These are phyloP conservation scores for Napeogenes sylphis DNA, from an alignment of 2,888 invertebrate species.

Conservation along the genomic window DNA sequence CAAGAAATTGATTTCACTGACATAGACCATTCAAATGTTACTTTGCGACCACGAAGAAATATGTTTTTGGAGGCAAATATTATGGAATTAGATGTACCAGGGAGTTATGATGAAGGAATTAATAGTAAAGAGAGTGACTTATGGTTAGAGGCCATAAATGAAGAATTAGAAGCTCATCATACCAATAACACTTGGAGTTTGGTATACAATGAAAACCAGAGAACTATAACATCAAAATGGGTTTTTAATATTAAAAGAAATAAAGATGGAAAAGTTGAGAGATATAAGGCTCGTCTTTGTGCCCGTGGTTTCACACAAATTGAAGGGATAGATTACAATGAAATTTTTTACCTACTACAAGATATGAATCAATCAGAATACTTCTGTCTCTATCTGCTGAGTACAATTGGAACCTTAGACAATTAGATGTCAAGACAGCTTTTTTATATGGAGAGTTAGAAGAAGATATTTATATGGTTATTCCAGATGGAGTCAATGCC, in stretches of 20 bases:
- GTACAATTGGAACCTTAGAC: constrained; percentile 10
- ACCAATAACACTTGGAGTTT: constrained; percentile 10
- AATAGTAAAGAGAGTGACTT: too few species aligned
- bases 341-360: constrained; percentile 15
- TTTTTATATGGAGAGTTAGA: constrained; percentile 14
- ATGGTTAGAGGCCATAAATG: too few species aligned
- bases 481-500: constrained; percentile 16
- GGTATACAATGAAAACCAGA: constrained; percentile 3
- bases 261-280: constrained; percentile 6
- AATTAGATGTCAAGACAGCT: constrained; percentile 21
- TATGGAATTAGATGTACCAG: too few species aligned
- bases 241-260: constrained; percentile 13
- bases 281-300: constrained; percentile 20
- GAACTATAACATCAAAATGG: constrained; percentile 14
- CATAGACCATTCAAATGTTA: too few species aligned
- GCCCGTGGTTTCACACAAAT: constrained; percentile 16
- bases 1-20: too few species aligned
- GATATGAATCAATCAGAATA: constrained; percentile 21
- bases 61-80: too few species aligned
- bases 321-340: constrained; percentile 14
- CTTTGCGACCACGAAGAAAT: too few species aligned
- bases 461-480: constrained; percentile 12
- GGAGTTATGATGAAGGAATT: too few species aligned
- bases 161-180: constrained; percentile 4
- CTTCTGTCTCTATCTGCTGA: constrained; percentile 14